Evolutionary conservation across 2,888 invertebrate genomes (phyloP), one percentile per base, ranked within the genome.

Genomic region (Malacosoma neustria): DNA sequence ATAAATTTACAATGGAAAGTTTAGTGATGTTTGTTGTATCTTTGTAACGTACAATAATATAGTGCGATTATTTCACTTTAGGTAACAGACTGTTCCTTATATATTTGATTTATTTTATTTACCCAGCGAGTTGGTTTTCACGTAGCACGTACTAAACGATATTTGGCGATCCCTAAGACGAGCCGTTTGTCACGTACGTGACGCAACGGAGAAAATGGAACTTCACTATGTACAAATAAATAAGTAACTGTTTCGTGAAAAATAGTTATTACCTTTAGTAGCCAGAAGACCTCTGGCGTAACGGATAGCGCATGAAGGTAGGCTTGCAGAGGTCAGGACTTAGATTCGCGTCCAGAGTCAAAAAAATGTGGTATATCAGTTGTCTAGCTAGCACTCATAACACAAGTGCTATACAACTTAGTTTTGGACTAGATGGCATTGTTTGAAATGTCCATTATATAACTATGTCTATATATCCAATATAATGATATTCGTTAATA

Each of bases 101-200:
- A 72, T 72, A 71, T 81, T 80, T 81, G 84, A 84, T 84, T 84
- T 84, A 84, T 82, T 81, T 84, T 84, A 84, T 85, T 84, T 84
- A 76, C 73, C 72, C 72, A 57, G 61, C 57, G 69, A 72, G 77
- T 77, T 68, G 76, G 77, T 77, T 81, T 79, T 72, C 80, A 77
- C 61, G 69, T 74, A 65, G 70, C 84, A 85, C 84, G 84, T 84
- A 77, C 80, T 84, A 82, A 84, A 80, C 84, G 84, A 84, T 84
- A 84, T 85, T 85, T 84, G 84, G 84, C 82, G 80, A 85, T 85
- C 84, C 82, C 82, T 74, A 74, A 81, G 84, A 84, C 80, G 81
- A 74, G 60, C 68, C 70, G 82, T 80, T 76, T 80, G 84, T 84
- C 84, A 85, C 84, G 84, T 80, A 82, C 84, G 84, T 82, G 81